Evolutionary conservation across 2,113 vertebrate species (phyloP).

Genomic region (Centropus unirufus): DNA sequence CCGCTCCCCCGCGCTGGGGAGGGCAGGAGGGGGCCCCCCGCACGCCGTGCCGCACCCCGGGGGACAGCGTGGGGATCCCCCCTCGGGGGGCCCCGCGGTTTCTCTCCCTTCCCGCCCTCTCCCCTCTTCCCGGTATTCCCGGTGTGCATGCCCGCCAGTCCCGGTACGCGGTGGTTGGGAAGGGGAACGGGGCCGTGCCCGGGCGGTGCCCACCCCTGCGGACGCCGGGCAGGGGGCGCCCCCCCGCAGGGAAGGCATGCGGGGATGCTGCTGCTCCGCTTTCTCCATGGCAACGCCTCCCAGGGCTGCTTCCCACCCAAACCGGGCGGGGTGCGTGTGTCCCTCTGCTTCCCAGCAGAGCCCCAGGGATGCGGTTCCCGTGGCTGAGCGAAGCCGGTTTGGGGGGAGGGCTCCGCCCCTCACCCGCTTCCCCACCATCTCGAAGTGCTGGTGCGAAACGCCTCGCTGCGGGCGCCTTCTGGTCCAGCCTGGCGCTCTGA

Average conservation of each 20-base stretch:
- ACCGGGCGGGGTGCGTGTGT: neutral
- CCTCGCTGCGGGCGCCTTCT: neutral
- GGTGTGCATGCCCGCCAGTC: neutral
- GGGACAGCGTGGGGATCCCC: neutral
- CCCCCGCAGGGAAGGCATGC: conserved; percentile 37
- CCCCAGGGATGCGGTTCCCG: neutral
- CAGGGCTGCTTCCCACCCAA: neutral
- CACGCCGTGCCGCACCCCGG: neutral
- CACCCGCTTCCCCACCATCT: neutral
- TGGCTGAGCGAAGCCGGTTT: neutral
- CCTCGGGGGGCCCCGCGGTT: neutral
- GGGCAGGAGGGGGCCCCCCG: neutral
- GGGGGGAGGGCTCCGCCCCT: neutral
- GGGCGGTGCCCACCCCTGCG: neutral
- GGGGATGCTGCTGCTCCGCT: conserved; percentile 40
- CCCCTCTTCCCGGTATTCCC: too few species aligned
- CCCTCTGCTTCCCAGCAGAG: neutral
- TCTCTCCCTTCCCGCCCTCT: neutral
- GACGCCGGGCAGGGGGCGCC: conserved; percentile 19
- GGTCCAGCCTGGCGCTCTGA: neutral
- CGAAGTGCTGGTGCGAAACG: neutral
- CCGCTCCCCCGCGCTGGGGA: neutral
- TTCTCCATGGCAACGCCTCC: conserved; percentile 61
- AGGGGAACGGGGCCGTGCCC: neutral
- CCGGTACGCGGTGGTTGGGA: neutral